Evolutionary conservation across 2,113 vertebrate species (phyloP).

Genomic region (Labeo rohita): DNA sequence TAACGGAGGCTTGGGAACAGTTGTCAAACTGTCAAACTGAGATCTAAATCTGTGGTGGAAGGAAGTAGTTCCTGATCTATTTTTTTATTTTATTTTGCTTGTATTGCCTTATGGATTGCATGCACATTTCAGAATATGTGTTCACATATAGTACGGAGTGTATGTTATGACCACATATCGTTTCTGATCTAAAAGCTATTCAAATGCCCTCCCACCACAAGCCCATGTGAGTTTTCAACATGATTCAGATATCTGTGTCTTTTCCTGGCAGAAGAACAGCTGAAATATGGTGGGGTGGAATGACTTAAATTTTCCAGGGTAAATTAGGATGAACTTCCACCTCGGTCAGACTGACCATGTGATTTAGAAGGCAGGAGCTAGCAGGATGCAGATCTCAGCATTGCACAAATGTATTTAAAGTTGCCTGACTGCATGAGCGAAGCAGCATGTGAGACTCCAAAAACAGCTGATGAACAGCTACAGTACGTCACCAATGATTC

Average conservation of each 20-base stretch:
- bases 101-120: background rate
- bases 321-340: background rate
- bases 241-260: background rate
- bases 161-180: background rate
- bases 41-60: no score
- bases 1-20: no score
- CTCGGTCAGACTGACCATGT: background rate
- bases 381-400: background rate
- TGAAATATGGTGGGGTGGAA: background rate
- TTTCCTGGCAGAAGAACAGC: background rate
- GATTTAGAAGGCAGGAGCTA: conserved; percentile 1
- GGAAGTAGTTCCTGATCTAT: no score
- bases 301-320: conserved; percentile 4
- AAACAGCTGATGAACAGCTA: conserved; percentile 36
- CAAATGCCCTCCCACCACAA: background rate
- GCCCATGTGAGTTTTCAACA: background rate
- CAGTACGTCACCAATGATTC: background rate
- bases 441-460: conserved; percentile 7
- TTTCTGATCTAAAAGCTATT: background rate
- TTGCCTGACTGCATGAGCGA: conserved; percentile 5
- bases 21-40: no score
- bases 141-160: background rate
- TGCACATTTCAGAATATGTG: background rate
- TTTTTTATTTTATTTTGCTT: no score
- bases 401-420: conserved; percentile 48